A percentile compares a stretch with the other conserved stretches of the same genome.
Evolutionary conservation across 2,888 invertebrate species (phyloP).

Genomic region (Pycnomerus fuliginosus): DNA sequence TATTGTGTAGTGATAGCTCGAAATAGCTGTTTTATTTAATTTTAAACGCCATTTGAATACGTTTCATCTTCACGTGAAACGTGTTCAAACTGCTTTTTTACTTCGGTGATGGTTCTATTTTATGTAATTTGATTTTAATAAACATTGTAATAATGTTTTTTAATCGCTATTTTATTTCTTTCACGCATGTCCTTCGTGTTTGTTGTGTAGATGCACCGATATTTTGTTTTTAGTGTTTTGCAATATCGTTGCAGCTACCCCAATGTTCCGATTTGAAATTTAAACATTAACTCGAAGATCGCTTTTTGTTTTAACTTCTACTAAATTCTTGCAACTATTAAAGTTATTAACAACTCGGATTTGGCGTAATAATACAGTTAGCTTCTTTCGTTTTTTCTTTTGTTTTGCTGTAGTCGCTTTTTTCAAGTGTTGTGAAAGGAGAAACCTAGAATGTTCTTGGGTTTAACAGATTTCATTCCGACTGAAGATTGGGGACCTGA

Average conservation of each 20-base stretch:
- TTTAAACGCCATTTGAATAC: conserved; percentile 40
- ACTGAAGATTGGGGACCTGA: conserved; percentile 67
- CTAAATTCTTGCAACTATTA: too few species aligned
- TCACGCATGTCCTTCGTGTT: conserved; percentile 44
- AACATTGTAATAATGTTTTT: conserved; percentile 52
- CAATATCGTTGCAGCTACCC: conserved; percentile 9
- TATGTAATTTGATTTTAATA: conserved; percentile 51
- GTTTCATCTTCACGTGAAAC: conserved; percentile 28
- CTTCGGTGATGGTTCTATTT: conserved; percentile 48
- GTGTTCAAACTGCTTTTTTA: conserved; percentile 30
- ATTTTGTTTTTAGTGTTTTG: conserved; percentile 4
- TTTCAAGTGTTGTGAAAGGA: conserved; percentile 10
- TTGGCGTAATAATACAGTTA: too few species aligned
- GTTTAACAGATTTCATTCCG: conserved; percentile 51
- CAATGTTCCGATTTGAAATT: too few species aligned
- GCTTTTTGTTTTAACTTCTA: too few species aligned
- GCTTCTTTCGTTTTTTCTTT: conserved; percentile 1
- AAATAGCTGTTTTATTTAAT: conserved; percentile 40
- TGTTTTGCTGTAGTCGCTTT: conserved; percentile 1
- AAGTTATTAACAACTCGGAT: too few species aligned
- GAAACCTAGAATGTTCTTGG: too few species aligned
- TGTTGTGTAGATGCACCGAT: conserved; percentile 11
- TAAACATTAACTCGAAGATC: too few species aligned
- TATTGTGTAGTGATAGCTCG: conserved; percentile 37
- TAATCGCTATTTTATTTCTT: conserved; percentile 48